phyloP scores from a whole-genome alignment of 2,113 vertebrate genomes.

The Callithrix jacchus region DNA sequence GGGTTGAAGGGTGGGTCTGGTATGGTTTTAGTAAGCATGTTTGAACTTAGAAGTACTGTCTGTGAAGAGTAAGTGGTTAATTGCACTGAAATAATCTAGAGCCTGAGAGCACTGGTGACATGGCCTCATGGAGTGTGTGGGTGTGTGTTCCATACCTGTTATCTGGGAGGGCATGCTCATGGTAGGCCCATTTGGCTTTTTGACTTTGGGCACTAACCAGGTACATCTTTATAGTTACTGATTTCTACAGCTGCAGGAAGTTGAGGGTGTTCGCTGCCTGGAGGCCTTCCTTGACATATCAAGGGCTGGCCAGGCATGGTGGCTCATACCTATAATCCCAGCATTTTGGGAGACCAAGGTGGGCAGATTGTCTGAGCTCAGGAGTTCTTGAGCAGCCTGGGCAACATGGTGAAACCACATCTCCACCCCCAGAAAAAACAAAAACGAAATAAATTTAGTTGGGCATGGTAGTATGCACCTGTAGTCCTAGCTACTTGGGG shows the following conservation, averaged over 20 bases:
- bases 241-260: background rate
- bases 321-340: no score
- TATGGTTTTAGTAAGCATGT: background rate
- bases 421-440: no score
- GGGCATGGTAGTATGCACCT: no score
- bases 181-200: background rate
- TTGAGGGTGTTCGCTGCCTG: background rate
- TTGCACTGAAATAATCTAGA: background rate
- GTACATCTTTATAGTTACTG: background rate
- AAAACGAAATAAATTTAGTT: no score
- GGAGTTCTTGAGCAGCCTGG: no score
- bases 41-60: background rate
- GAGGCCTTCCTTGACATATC: background rate
- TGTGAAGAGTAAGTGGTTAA: background rate
- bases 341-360: no score
- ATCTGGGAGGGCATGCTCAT: rapidly evolving
- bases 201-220: background rate
- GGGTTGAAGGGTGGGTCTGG: background rate
- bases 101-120: background rate
- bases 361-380: no score
- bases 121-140: no score
- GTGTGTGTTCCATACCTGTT: background rate
- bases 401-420: no score
- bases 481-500: no score
- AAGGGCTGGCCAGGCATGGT: no score